These are phyloP conservation scores for Drepana falcataria DNA, from an alignment of 2,888 invertebrate genomes.

Conservation along the genomic window DNA sequence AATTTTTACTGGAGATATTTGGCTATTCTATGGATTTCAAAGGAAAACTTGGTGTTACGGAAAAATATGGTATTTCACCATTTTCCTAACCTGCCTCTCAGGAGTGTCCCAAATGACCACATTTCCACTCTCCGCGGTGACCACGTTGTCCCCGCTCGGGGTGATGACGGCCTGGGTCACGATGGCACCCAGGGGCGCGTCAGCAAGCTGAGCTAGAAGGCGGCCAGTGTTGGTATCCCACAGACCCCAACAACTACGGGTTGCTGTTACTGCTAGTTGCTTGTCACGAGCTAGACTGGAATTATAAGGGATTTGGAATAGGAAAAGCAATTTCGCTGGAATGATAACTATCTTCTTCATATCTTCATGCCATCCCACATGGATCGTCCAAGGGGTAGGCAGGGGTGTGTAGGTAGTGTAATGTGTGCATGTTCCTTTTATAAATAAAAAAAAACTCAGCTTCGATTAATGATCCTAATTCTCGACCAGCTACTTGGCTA, in stretches of 20 bases:
- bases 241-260: constrained; percentile 95
- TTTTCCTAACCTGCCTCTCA: constrained; percentile 50
- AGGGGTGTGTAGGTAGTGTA: no score
- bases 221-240: constrained; percentile 94
- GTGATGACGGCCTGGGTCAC: constrained; percentile 95
- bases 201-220: constrained; percentile 91
- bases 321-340: background rate
- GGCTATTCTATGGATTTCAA: no score
- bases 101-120: constrained; percentile 90
- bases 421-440: no score
- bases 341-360: no score
- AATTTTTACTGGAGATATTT: no score
- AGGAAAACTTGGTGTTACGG: no score
- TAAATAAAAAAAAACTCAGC: no score
- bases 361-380: no score
- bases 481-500: no score
- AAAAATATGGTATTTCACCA: no score
- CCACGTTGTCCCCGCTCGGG: constrained; percentile 88
- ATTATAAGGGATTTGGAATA: background rate
- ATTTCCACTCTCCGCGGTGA: constrained; percentile 95
- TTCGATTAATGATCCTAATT: no score
- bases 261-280: constrained; percentile 93
- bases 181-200: constrained; percentile 94
- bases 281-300: constrained; percentile 86
- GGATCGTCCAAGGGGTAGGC: no score